Evolutionary conservation across 2,113 vertebrate genomes (phyloP).

Genomic region (Nerophis lumbriciformis): DNA sequence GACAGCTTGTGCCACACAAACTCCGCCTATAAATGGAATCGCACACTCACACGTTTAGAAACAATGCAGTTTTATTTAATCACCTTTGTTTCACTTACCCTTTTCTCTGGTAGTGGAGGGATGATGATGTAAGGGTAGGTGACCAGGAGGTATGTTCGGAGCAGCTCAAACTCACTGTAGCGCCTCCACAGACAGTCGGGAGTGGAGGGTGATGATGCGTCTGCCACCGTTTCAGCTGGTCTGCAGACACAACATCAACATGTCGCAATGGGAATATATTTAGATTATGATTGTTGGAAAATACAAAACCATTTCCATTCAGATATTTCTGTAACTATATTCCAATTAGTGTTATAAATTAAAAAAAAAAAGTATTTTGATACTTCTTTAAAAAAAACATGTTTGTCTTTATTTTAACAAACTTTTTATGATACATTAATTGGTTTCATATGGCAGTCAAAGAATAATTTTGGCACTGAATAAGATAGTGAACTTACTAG

Average conservation of each 20-base stretch:
- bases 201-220: constrained; percentile 70
- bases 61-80: not conserved
- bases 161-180: constrained; percentile 92
- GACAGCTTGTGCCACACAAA: constrained; percentile 96
- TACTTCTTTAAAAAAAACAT: no score
- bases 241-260: constrained; percentile 54
- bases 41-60: not conserved
- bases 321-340: no score
- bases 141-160: constrained; percentile 84
- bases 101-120: constrained; percentile 89
- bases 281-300: no score
- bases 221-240: constrained; percentile 73
- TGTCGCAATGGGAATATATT: no score
- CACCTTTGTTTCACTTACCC: constrained; percentile 70
- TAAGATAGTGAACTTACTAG: no score
- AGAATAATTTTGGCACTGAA: no score
- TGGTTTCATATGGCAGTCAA: no score
- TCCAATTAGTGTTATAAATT: no score
- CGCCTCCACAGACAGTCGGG: constrained; percentile 88
- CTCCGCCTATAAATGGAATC: constrained; percentile 78
- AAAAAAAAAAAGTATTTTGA: no score
- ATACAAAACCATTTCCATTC: not conserved
- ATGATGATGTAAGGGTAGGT: constrained; percentile 83
- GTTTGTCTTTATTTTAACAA: no score
- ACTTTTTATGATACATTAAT: no score